Percentiles rank a stretch among this genome's conserved stretches.
These are phyloP conservation scores for Xanthostigma xanthostigma DNA, from an alignment of 2,888 invertebrate species.

Conservation along the genomic window DNA sequence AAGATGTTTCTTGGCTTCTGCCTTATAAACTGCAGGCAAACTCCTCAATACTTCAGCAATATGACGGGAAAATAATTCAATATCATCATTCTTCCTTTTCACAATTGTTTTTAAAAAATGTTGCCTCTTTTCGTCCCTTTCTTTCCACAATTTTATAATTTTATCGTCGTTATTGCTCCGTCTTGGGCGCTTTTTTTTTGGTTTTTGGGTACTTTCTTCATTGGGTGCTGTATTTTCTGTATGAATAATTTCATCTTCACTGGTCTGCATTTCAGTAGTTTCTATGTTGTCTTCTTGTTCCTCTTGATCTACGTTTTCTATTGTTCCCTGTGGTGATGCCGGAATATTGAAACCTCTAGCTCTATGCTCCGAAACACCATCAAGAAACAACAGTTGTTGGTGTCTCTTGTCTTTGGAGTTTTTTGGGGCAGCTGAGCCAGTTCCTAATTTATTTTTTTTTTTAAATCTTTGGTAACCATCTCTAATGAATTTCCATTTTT, in stretches of 20 bases:
- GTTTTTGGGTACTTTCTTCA: not conserved
- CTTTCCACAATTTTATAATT: slow-evolving; percentile 6
- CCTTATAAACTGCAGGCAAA: slow-evolving; percentile 1
- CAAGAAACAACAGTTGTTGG: no score
- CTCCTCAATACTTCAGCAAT: slow-evolving; percentile 5
- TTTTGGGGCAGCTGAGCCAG: no score
- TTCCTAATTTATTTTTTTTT: no score
- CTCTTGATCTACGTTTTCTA: no score
- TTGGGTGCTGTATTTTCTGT: not conserved
- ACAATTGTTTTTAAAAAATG: not conserved
- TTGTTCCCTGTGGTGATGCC: no score
- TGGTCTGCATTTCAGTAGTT: slow-evolving; percentile 4
- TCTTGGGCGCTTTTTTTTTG: slow-evolving; percentile 1
- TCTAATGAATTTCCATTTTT: no score
- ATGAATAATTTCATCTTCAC: slow-evolving; percentile 3
- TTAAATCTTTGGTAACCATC: no score
- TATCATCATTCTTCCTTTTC: slow-evolving; percentile 4
- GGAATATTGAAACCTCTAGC: no score
- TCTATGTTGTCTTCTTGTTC: no score
- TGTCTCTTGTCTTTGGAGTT: no score
- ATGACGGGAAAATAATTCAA: slow-evolving; percentile 5
- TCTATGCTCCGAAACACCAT: no score
- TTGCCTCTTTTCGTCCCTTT: slow-evolving; percentile 4
- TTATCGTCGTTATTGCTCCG: slow-evolving; percentile 1
- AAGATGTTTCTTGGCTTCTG: slow-evolving; percentile 2